Conservation (phyloP, 2,113 vertebrate species). For the Pyxicephalus adspersus region DNA sequence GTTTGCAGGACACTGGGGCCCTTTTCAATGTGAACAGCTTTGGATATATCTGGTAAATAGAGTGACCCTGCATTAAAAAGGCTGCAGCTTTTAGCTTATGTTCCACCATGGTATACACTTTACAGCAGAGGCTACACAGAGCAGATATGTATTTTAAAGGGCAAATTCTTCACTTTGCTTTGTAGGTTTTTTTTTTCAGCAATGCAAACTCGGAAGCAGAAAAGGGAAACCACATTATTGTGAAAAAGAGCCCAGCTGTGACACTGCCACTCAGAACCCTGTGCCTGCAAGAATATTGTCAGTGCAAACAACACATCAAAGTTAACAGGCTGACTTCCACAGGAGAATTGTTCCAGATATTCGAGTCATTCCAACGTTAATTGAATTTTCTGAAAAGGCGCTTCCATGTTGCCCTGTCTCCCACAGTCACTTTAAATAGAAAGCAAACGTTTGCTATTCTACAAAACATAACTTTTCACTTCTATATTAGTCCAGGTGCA, state of each 20-base stretch:
- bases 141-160: neutral
- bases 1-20: neutral
- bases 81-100: neutral
- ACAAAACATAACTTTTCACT: neutral
- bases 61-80: neutral
- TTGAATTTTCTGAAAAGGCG: slow-evolving; percentile 35
- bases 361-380: slow-evolving; percentile 29
- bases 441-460: neutral
- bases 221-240: neutral
- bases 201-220: neutral
- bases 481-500: too few species aligned
- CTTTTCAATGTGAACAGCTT: neutral
- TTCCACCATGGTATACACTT: neutral
- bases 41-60: neutral
- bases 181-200: neutral
- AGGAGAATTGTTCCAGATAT: slow-evolving; percentile 37
- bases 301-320: slow-evolving; percentile 38
- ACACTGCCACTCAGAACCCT: slow-evolving; percentile 10
- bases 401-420: slow-evolving; percentile 15
- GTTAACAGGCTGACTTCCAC: slow-evolving; percentile 31
- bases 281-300: slow-evolving; percentile 19
- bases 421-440: neutral
- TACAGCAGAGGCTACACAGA: neutral
- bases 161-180: neutral
- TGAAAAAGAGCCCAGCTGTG: slow-evolving; percentile 38